Base-by-base conservation (phyloP, 1,140 invertebrate genomes). In the Conus ventricosus region DNA sequence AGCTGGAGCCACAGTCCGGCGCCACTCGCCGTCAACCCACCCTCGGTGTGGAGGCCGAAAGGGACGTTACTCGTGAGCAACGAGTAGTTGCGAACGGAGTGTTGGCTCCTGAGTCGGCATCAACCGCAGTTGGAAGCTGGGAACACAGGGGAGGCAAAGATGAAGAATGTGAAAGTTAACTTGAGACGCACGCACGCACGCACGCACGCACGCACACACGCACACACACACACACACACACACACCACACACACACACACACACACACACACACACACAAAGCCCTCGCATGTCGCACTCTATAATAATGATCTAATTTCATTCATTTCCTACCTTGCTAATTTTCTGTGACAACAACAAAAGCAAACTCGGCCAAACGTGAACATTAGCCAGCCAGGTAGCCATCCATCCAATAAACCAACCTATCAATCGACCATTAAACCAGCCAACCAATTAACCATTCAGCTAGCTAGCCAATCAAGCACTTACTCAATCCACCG, bases 11-110 rank as follows among this genome's bases (percentile, higher is more conserved):
- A 88, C 17, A 93, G 86, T 51, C 87, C 89, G 10, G 83, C 67
- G 27, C 85, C 80, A 27, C 60, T 11, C 75, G 90, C 88, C 5
- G 88, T 87, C 7, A 20, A 6, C 13, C 23, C 67, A 23, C 88
- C 91, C 78, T 88, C 90, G 54, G 90, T 85, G 83, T 88, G 90
- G 27, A 93, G 87, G 7, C 88, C 81, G 86, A 94, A 94, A 0
- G 92, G 92, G 17, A 90, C 87, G 71, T 89, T 76, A 39, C 75
- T 39, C 7, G 57, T 80, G 11, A 93, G 89, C 27, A 93, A 86
- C 53, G 85, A 87, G 76, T 94, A 94, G 53, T 75, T 90, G 53
- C 92, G 88, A 10, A 94, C 88, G 67, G 93, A 91, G 88, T 90
- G 75, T 91, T 91, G n/a, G 78, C 57, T 51, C 91, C 92, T 55